phyloP scores from a whole-genome alignment of 2,797 vertebrate genomes.

The Lacerta agilis region DNA sequence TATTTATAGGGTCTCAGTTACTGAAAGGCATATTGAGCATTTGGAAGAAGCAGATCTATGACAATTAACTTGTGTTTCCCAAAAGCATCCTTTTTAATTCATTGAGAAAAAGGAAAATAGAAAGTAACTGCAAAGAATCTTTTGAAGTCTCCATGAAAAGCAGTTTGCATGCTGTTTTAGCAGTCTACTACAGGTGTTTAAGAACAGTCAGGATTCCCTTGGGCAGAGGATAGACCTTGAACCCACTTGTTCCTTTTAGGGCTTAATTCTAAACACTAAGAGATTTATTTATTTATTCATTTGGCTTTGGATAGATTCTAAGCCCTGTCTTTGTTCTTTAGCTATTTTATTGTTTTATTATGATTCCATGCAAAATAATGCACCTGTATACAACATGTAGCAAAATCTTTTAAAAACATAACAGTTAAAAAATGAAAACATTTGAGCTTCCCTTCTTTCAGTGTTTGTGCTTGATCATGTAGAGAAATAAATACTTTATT shows the following conservation, averaged over 20 bases:
- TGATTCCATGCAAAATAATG: no score
- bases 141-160: not conserved
- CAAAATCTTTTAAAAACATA: no score
- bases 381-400: no score
- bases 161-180: not conserved
- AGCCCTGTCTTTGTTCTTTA: no score
- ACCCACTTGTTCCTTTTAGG: not conserved
- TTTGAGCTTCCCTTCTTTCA: not conserved
- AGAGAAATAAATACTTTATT: not conserved
- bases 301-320: no score
- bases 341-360: no score
- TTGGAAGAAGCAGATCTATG: not conserved
- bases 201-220: not conserved
- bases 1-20: not conserved
- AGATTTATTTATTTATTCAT: not conserved
- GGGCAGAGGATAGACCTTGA: no score
- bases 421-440: not conserved
- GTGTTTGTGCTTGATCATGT: not conserved
- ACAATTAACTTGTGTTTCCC: not conserved
- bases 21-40: not conserved
- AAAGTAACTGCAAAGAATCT: constrained; percentile 9
- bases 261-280: not conserved
- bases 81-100: not conserved
- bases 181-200: not conserved
- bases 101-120: not conserved